Percentiles rank a stretch among this genome's conserved stretches.
phyloP scores from a whole-genome alignment of 2,113 vertebrate genomes.

The Lethenteron camtschaticum region DNA sequence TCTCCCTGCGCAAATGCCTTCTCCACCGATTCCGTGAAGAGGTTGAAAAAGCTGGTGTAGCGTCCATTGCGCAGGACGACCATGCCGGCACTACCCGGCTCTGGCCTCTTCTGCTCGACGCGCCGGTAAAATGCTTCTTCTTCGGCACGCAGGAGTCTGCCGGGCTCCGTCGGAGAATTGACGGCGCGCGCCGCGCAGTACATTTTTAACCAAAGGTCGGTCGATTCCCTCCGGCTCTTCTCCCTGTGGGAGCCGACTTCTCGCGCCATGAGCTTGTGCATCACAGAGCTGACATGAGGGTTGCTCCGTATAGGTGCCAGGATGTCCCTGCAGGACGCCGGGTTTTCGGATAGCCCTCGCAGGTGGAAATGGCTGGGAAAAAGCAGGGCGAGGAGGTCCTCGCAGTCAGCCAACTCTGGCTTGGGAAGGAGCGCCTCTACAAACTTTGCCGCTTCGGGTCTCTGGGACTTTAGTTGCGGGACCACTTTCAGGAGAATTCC shows the following conservation, averaged over 20 bases:
- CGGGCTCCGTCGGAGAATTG: constrained; percentile 27
- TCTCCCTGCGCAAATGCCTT: constrained; percentile 25
- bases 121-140: constrained; percentile 20
- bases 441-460: constrained; percentile 16
- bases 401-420: constrained; percentile 17
- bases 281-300: constrained; percentile 14
- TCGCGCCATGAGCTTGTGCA: constrained; percentile 22
- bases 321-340: constrained; percentile 23
- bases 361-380: constrained; percentile 40
- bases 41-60: constrained; percentile 32
- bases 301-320: constrained; percentile 14
- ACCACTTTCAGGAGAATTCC: constrained; percentile 29
- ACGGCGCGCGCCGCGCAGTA: constrained; percentile 24
- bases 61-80: constrained; percentile 17
- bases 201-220: constrained; percentile 34
- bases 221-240: constrained; percentile 26
- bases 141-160: constrained; percentile 23
- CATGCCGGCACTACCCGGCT: constrained; percentile 7
- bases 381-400: constrained; percentile 20
- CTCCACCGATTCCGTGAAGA: constrained; percentile 27
- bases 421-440: constrained; percentile 19
- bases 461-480: constrained; percentile 16
- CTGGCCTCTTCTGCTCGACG: constrained; percentile 17
- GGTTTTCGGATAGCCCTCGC: constrained; percentile 29
- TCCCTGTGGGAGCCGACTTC: constrained; percentile 17